Base-by-base conservation (phyloP, 2,888 invertebrate genomes). In the Hybos culiciformis region DNA sequence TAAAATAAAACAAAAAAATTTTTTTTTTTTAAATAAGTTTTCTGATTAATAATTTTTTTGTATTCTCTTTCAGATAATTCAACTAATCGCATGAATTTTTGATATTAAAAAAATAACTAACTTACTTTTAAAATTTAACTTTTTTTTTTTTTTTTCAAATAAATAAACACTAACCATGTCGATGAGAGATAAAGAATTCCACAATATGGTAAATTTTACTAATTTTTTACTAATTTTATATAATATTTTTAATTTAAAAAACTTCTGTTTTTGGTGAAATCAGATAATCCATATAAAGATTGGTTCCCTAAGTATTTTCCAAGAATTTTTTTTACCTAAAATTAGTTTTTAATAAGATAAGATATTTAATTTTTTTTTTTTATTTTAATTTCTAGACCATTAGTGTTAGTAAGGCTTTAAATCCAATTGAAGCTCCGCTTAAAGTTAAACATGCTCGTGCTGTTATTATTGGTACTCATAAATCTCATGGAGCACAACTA, bases 381-480 rank as follows among this genome's bases (percentile, higher is more conserved):
- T 15, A 9, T 15, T 5, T 32, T n/a, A 3, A 18, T 18, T 19
- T 19, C 18, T 19, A 91, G 90, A 77, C 79, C 43, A 75, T 83
- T 55, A 88, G 90, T 50, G 81, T 97, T 47, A 80, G 80, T 55
- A 98, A 98, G 69, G 97, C 97, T 17, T 83, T 97, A 51, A 96
- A 88, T 67, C 75, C 80, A 11, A 74, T 81, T 50, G 97, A 98
- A 68, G 83, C 83, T 8, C 93, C 97, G 2, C 84, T 94, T 1
- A 98, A 98, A 70, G 93, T 94, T 63, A 98, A 98, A 74, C 98
- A 98, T 82, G 92, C 94, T 34, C 78, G 98, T 52, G 86, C 84
- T 59, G 81, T 88, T 11, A 91, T 97, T 57, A 88, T 97, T 54
- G 93, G 92, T 23, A 93, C 93, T 17, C 92, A 90, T 65, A 85